Evolutionary conservation across 2,797 vertebrate genomes (phyloP).

Genomic region (Neopelma chrysocephalum): DNA sequence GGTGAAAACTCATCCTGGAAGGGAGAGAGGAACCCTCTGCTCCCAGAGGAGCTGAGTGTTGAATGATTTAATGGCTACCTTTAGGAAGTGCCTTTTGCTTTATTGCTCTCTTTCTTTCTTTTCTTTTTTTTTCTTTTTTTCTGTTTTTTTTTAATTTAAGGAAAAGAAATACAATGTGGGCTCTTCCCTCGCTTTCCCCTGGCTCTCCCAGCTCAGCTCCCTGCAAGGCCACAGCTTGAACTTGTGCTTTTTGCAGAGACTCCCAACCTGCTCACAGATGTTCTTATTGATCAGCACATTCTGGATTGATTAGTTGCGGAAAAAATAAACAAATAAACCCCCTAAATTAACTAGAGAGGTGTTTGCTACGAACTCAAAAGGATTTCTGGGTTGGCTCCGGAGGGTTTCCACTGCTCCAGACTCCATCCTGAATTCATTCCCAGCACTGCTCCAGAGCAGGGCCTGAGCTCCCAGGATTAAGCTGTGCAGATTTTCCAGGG

Average conservation of each 20-base stretch:
- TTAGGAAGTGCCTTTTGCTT: constrained; percentile 81
- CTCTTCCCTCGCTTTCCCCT: constrained; percentile 25
- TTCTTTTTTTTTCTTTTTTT: not conserved
- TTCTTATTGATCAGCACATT: not conserved
- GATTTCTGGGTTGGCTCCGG: not conserved
- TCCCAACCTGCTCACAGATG: not conserved
- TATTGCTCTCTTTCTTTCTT: constrained; percentile 54
- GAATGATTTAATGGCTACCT: constrained; percentile 84
- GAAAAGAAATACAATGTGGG: not conserved
- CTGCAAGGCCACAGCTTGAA: not conserved
- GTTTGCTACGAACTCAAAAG: not conserved
- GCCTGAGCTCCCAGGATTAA: constrained; percentile 6
- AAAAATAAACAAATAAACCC: not conserved
- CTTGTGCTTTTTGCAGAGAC: not conserved
- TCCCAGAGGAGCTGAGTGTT: constrained; percentile 55
- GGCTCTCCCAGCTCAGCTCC: not conserved
- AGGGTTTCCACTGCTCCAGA: not conserved
- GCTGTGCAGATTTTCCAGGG: constrained; percentile 2
- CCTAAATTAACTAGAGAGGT: accelerated
- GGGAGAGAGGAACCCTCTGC: constrained; percentile 70
- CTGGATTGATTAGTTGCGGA: accelerated
- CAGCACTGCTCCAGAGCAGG: not conserved
- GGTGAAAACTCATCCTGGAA: constrained; percentile 70
- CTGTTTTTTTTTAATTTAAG: not conserved
- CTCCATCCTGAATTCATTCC: not conserved